Base-by-base conservation (phyloP, 2,797 vertebrate species). In the Yasuhikotakia modesta region DNA sequence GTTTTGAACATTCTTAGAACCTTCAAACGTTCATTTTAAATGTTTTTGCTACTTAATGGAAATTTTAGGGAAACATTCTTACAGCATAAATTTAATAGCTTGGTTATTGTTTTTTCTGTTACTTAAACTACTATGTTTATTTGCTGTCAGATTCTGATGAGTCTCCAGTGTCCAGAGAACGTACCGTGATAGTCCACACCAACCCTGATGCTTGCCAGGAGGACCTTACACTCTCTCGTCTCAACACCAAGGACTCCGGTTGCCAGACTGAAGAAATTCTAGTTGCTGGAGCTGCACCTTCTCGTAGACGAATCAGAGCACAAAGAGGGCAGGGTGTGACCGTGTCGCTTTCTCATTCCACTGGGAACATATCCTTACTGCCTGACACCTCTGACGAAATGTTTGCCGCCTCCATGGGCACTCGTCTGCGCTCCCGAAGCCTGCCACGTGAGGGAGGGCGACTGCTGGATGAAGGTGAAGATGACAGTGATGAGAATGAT, bases 181-280 rank as follows among this genome's bases (percentile, higher is more conserved):
- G 95, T 79, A 95, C 95, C 5, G 94, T 96, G 87, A 95, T 96
- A 61, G 94, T 98, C 84, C 96, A 96, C 43, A 81, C 92, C 83
- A 93, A 94, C 83, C 91, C 93, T 0, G 93, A 96, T 73, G 86
- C 93, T 13, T 88, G 85, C 71, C 86, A 32, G 1, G 89, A 90
- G 70, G 91, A 91, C 27, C 88, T 95, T 63, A 87, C 85, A 17
- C 58, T 89, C 88, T 91, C 91, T 79, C 94, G 93, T 79, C 87
- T 90, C 45, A 94, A 86, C 1, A 93, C 96, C 82, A 94, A 94
- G 85, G 97, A 99, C 89, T 97, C 96, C 0, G 96, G 97, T 85
- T 99, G 97, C 87, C 97, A 99, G 87, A 99, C 97, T 0, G 97
- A 99, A 83, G 96, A 98, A 82, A 94, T 96, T 80, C 86, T 97